Conservation (phyloP, 2,797 vertebrate genomes). For the Melopsittacus undulatus region DNA sequence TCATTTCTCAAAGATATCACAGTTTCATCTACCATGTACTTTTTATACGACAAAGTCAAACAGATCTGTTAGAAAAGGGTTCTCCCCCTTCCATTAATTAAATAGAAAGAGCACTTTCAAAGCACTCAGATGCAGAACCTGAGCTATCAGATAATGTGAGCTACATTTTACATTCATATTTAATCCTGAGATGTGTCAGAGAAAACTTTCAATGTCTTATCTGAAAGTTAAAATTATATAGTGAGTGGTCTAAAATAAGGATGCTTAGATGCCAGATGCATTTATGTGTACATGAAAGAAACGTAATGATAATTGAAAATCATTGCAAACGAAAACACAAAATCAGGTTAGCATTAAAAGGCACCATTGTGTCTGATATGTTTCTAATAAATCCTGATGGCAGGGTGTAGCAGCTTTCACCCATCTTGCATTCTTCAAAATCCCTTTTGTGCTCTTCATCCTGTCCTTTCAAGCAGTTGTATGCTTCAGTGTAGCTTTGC, state of each 20-base stretch:
- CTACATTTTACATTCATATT: constrained; percentile 25
- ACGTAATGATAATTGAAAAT: neutral
- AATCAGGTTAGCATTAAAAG: neutral
- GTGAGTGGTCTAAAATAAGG: neutral
- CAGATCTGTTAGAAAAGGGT: neutral
- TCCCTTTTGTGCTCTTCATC: neutral
- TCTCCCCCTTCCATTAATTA: neutral
- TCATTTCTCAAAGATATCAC: neutral
- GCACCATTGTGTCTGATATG: neutral
- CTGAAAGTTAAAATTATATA: neutral
- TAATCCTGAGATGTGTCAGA: neutral
- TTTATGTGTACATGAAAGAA: neutral
- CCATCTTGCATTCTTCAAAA: neutral
- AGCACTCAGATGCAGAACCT: neutral
- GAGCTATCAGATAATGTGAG: neutral
- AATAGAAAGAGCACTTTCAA: constrained; percentile 4
- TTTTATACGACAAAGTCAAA: constrained; percentile 2
- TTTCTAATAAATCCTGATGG: constrained; percentile 21
- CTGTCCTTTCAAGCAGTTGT: neutral
- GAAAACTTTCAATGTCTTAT: constrained; percentile 1
- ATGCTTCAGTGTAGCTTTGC: neutral
- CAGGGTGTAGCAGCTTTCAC: neutral
- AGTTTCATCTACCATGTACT: neutral
- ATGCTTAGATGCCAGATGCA: neutral
- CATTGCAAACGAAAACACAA: neutral